A percentile compares a stretch with the other conserved stretches of the same genome.
These are phyloP conservation scores for Brachyistius frenatus DNA, from an alignment of 2,113 vertebrate genomes.

Conservation along the genomic window DNA sequence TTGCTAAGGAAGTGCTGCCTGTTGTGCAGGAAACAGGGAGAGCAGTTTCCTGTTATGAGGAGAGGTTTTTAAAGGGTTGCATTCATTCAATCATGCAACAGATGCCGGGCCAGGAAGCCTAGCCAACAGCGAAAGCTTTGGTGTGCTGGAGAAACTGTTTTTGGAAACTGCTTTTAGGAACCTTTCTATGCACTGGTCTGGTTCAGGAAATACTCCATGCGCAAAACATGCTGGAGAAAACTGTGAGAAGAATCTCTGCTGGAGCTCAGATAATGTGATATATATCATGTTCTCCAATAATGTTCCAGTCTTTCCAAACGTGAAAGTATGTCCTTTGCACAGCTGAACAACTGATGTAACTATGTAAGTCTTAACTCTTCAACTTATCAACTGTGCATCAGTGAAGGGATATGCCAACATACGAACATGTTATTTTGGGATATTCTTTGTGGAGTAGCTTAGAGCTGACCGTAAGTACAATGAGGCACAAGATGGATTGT, in stretches of 20 bases:
- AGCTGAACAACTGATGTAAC: conserved; percentile 10
- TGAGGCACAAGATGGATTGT: not conserved
- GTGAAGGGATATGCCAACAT: not conserved
- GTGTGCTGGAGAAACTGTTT: conserved; percentile 78
- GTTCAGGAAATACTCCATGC: conserved; percentile 55
- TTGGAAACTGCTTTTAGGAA: conserved; percentile 79
- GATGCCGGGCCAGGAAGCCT: conserved; percentile 90
- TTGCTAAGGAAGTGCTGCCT: conserved; percentile 95
- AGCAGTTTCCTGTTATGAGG: conserved; percentile 98
- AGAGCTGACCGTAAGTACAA: not conserved
- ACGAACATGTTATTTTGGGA: not conserved
- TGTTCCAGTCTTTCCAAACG: not conserved
- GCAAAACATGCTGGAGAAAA: conserved; percentile 51
- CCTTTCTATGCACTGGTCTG: conserved; percentile 58
- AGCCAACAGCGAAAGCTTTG: conserved; percentile 81
- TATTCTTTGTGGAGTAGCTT: not conserved
- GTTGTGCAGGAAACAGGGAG: conserved; percentile 97
- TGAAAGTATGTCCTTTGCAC: not conserved
- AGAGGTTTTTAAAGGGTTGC: conserved; percentile 89
- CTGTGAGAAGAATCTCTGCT: conserved; percentile 8
- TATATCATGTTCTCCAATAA: not conserved
- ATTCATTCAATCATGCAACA: conserved; percentile 93
- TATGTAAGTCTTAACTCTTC: not conserved
- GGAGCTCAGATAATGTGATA: not conserved
- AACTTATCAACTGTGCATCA: conserved; percentile 1